A percentile compares a stretch with the other conserved stretches of the same genome.
These are phyloP conservation scores for Tamandua tetradactyla DNA, from an alignment of 2,797 vertebrate genomes.

Conservation along the genomic window DNA sequence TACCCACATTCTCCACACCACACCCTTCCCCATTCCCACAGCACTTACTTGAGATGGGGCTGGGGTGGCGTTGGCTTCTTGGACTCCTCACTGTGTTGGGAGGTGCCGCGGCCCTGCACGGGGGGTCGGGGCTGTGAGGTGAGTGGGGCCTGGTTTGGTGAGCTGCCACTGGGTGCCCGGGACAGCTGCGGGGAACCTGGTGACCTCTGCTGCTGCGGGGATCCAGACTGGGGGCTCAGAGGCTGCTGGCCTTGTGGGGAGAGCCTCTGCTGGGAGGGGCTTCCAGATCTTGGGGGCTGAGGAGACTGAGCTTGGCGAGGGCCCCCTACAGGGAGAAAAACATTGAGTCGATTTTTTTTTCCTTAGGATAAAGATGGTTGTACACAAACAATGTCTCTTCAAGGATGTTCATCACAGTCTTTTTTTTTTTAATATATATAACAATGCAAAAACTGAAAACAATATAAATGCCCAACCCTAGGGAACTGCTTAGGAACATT, in stretches of 20 bases:
- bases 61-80: slow-evolving; percentile 88
- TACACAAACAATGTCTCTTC: neutral
- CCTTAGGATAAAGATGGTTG: neutral
- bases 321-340: slow-evolving; percentile 86
- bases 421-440: neutral
- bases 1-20: neutral
- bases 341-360: neutral
- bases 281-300: slow-evolving; percentile 80
- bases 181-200: slow-evolving; percentile 95
- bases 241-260: slow-evolving; percentile 89
- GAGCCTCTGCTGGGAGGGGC: slow-evolving; percentile 86
- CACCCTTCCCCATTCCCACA: neutral
- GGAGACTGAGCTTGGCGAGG: slow-evolving; percentile 89
- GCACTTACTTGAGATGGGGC: slow-evolving; percentile 93
- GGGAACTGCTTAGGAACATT: neutral
- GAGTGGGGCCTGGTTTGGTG: slow-evolving; percentile 91
- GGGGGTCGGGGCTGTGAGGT: slow-evolving; percentile 86
- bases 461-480: neutral
- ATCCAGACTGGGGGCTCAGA: slow-evolving; percentile 86
- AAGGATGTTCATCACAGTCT: neutral
- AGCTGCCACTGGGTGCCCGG: slow-evolving; percentile 89
- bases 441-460: neutral
- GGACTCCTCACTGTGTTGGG: slow-evolving; percentile 84
- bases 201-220: slow-evolving; percentile 92
- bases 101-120: slow-evolving; percentile 83